Base-by-base conservation (phyloP, 2,797 vertebrate species). In the Parauchenoglanis ngamensis region DNA sequence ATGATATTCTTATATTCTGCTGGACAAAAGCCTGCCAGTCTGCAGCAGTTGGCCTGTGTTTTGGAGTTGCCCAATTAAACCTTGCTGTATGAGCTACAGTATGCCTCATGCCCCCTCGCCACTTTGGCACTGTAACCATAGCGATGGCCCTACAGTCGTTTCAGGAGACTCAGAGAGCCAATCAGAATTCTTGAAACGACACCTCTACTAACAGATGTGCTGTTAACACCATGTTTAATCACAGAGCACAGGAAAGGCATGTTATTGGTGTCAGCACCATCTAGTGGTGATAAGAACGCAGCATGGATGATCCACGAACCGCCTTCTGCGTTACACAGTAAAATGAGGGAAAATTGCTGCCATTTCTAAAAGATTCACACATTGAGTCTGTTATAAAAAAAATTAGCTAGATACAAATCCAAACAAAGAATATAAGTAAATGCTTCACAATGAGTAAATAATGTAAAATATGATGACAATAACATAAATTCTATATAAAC, bases 1-100 rank as follows among this genome's bases (percentile, higher is more conserved):
- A 94, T 94, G 92, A 93, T 92, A 91, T 92, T 92, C 91, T 94
- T 92, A 92, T 94, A 93, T 94, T 91, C 93, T 91, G 88, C 89
- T 90, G 89, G 92, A 92, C 92, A 91, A 90, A 90, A 89, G 92
- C 93, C 21, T 92, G 89, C 59, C 59, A 82, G 59, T 28, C 25
- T 82, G 35, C 79, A 63, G 23, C 59, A 81, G 79, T 90, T 91
- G 91, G 89, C 91, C 88, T 68, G 90, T 93, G 93, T 93, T 86
- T 83, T 59, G 54, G 31, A 79, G 28, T 44, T 93, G 86, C 91
- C 93, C 95, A 93, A 93, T 94, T 94, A 93, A 92, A 25, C 77
- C 77, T 61, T 93, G 79, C 92, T 63, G 93, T 91, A 93, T 93
- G 94, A 94, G 92, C 92, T 92, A 90, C 88, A 90, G 84, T 94